Percentiles rank a stretch among this genome's conserved stretches.
phyloP scores from a whole-genome alignment of 2,797 vertebrate species.

The Microctenopoma stevenorrisi region DNA sequence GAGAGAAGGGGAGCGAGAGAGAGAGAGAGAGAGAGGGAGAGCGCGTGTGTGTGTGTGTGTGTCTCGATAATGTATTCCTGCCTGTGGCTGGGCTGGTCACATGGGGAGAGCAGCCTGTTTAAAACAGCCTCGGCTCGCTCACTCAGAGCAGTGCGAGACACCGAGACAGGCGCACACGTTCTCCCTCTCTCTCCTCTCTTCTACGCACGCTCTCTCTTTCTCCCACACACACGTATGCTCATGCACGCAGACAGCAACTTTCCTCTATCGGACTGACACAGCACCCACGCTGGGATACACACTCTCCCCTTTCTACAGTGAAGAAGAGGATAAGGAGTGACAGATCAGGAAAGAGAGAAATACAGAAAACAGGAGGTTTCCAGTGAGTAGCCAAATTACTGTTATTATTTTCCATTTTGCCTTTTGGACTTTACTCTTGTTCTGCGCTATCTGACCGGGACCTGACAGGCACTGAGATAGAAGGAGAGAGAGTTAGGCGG shows the following conservation, averaged over 20 bases:
- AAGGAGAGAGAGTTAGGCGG: conserved; percentile 55
- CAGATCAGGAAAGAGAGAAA: conserved; percentile 62
- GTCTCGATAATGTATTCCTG: conserved; percentile 84
- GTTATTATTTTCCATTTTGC: conserved; percentile 34
- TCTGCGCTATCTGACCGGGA: conserved; percentile 34
- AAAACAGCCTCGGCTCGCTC: conserved; percentile 81
- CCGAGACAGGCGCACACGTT: conserved; percentile 72
- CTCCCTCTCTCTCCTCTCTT: conserved; percentile 41
- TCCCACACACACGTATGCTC: conserved; percentile 44
- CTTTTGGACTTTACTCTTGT: conserved; percentile 45
- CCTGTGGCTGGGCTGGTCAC: conserved; percentile 89
- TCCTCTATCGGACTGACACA: conserved; percentile 73
- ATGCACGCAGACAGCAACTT: conserved; percentile 69
- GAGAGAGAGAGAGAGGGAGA: conserved; percentile 11
- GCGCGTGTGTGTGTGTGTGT: conserved; percentile 35
- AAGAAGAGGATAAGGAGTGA: conserved; percentile 76
- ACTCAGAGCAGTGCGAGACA: conserved; percentile 80
- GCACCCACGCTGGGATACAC: conserved; percentile 69
- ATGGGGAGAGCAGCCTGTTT: conserved; percentile 88
- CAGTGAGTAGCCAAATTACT: conserved; percentile 70
- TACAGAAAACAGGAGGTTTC: conserved; percentile 50
- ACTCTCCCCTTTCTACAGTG: conserved; percentile 62
- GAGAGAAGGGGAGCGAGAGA: background rate
- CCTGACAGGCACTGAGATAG: conserved; percentile 35
- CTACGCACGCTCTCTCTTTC: conserved; percentile 13